phyloP scores from a whole-genome alignment of 2,888 invertebrate genomes.

The Drosophila sordidula region DNA sequence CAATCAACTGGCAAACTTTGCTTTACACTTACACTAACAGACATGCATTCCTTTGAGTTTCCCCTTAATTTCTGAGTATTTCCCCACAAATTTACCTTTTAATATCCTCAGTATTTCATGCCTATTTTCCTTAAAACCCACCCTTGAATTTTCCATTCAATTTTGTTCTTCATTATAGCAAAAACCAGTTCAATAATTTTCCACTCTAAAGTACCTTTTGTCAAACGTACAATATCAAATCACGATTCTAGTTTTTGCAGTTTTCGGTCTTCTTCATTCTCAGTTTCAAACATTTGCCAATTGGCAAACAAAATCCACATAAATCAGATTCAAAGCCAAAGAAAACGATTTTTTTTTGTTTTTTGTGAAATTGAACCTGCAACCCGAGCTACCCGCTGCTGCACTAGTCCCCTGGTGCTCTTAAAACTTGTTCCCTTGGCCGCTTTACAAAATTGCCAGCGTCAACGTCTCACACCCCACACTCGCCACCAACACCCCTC shows the following conservation, averaged over 20 bases:
- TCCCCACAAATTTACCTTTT: too few species aligned
- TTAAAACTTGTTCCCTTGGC: constrained; percentile 68
- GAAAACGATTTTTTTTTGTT: constrained; percentile 13
- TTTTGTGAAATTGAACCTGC: constrained; percentile 17
- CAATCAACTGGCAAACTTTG: too few species aligned
- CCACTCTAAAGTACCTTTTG: neutral
- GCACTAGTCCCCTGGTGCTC: constrained; percentile 31
- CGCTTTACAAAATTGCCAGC: constrained; percentile 54
- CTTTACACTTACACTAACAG: too few species aligned
- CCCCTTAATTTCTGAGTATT: neutral
- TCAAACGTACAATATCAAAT: constrained; percentile 13
- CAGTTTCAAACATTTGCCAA: constrained; percentile 43
- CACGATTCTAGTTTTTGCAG: constrained; percentile 1
- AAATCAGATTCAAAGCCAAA: constrained; percentile 53
- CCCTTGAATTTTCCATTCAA: neutral
- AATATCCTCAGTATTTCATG: neutral
- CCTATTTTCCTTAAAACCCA: neutral
- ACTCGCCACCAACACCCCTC: neutral
- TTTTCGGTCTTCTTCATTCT: neutral
- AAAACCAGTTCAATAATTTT: constrained; percentile 6
- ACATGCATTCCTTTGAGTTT: neutral
- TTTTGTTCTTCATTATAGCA: neutral
- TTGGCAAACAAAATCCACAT: constrained; percentile 56
- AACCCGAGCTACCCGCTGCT: neutral
- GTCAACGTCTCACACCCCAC: constrained; percentile 25